A percentile compares a stretch with the other conserved stretches of the same genome.
Conservation (phyloP, 2,113 vertebrate species). For the Channa argus region DNA sequence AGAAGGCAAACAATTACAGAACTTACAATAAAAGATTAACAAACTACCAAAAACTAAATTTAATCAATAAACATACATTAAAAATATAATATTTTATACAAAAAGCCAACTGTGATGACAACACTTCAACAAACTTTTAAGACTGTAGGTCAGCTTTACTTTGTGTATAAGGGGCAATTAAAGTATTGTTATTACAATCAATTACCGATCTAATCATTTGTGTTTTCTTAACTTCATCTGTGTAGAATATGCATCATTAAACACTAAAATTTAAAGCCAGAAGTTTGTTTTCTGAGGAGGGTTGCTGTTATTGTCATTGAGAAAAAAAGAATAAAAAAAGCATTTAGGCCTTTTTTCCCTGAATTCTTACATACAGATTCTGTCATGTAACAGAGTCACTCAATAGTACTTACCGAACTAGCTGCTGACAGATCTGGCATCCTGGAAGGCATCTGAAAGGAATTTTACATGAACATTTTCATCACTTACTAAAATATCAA, state of each 20-base stretch:
- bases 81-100: not conserved
- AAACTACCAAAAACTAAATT: too few relatives aligned
- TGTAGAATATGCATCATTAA: slow-evolving; percentile 37
- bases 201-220: not conserved
- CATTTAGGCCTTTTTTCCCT: slow-evolving; percentile 4
- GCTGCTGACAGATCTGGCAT: slow-evolving; percentile 99
- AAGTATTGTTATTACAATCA: not conserved
- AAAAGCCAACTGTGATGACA: not conserved
- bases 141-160: not conserved
- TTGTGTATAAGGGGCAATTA: not conserved
- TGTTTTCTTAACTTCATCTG: slow-evolving; percentile 12
- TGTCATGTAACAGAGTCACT: slow-evolving; percentile 11
- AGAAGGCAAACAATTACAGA: too few relatives aligned
- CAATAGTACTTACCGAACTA: slow-evolving; percentile 90
- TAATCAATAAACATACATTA: too few relatives aligned
- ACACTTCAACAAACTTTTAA: too few relatives aligned
- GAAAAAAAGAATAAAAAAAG: slow-evolving; percentile 17
- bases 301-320: slow-evolving; percentile 14
- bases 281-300: slow-evolving; percentile 55
- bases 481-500: not conserved
- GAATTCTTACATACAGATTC: slow-evolving; percentile 14
- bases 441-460: slow-evolving; percentile 97
- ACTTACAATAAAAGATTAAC: too few relatives aligned
- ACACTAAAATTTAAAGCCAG: slow-evolving; percentile 36
- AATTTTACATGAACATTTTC: slow-evolving; percentile 53